Base-by-base conservation (phyloP, 2,113 vertebrate species). In the Ammodytes marinus region DNA sequence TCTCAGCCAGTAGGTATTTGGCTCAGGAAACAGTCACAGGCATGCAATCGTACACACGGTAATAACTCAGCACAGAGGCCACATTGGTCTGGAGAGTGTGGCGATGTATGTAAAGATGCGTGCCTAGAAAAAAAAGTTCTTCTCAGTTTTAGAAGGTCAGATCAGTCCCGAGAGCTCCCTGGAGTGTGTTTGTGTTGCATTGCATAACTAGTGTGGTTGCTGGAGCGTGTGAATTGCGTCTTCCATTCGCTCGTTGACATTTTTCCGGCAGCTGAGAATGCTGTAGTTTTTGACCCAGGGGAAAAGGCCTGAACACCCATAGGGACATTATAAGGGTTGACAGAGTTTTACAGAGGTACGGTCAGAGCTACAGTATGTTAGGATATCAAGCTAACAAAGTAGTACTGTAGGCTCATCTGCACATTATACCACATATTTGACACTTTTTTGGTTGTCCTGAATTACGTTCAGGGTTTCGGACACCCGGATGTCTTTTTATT, bases 251-350 rank as follows among this genome's bases (percentile, higher is more conserved):
- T 83, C 11, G 1, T 80, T 68, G 72, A 88, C 5, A 11, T 74
- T 87, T 82, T 86, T 86, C 77, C 77, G 0, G 77, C 89, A 93
- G 92, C 89, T 91, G 91, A 91, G 86, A 92, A 91, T 74, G 77
- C 63, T 49, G 65, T n/a, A 82, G 74, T 49, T 82, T 27, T 43
- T 61, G 89, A 86, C 81, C 80, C 58, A 43, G 61, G 15, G 61
- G 76, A 27, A 81, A 45, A 84, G 53, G 54, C 45, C 77, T 40
- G 35, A 17, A 54, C 27, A 19, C 53, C 68, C 71, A 40, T 7
- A 39, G 74, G 74, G 66, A 89, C 39, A 39, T 64, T 60, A 2
- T n/a, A 58, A 17, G 49, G 55, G 15, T 13, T 79, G 65, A 74
- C 45, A 75, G 47, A 45, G n/a, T 50, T 74, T 35, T 58, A 19